These are phyloP conservation scores for Bubo bubo DNA, from an alignment of 2,113 vertebrate species.

Conservation along the genomic window DNA sequence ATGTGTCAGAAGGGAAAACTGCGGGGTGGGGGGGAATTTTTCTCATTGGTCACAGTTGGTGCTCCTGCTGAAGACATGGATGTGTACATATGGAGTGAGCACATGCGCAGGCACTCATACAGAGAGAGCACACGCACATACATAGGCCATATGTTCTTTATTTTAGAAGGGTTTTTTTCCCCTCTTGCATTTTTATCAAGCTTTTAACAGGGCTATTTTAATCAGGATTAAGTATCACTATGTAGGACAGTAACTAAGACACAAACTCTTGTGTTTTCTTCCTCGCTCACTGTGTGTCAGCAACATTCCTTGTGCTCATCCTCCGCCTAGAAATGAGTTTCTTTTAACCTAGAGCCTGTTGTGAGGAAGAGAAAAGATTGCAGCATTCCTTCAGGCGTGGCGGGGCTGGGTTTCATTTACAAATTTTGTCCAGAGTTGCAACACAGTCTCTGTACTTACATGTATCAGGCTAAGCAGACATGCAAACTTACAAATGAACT, in stretches of 20 bases:
- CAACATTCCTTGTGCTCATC: slow-evolving; percentile 42
- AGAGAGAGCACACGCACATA: not conserved
- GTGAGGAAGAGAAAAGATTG: not conserved
- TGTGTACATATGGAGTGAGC: not conserved
- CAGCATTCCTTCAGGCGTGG: slow-evolving; percentile 46
- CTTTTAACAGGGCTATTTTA: not conserved
- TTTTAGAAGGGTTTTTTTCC: not conserved
- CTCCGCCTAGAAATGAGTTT: slow-evolving; percentile 5
- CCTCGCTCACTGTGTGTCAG: not conserved
- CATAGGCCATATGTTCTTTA: not conserved
- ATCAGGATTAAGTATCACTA: not conserved
- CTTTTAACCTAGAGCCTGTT: slow-evolving; percentile 23
- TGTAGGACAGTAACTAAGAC: not conserved
- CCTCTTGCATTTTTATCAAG: not conserved
- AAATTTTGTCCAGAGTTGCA: slow-evolving; percentile 32
- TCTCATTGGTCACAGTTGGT: not conserved
- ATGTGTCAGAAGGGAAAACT: not conserved
- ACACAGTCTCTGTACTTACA: not conserved
- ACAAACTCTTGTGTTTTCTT: not conserved
- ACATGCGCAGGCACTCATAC: not conserved
- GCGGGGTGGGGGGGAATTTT: not conserved
- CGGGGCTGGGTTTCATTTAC: slow-evolving; percentile 18
- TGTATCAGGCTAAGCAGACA: not conserved
- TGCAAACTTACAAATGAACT: not conserved
- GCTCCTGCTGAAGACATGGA: not conserved